These are phyloP conservation scores for Andrena bucephala DNA, from an alignment of 2,888 invertebrate species.

Conservation along the genomic window DNA sequence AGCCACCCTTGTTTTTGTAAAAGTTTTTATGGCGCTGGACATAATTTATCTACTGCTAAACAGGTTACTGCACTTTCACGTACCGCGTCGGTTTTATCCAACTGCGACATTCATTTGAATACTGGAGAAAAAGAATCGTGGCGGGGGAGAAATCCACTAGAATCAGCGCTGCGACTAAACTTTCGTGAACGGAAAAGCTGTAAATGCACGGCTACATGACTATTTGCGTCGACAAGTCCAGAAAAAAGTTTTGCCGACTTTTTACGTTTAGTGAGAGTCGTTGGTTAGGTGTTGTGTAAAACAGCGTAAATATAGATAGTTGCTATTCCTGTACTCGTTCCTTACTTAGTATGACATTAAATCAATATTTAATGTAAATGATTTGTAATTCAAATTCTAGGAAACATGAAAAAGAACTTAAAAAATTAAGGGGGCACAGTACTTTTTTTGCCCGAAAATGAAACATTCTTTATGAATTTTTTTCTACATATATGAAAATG, in stretches of 20 bases:
- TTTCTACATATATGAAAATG: no score
- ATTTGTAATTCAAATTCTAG: no score
- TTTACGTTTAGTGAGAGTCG: not conserved
- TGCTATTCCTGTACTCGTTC: no score
- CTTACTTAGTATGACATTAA: no score
- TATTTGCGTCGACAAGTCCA: not conserved
- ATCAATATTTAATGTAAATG: no score
- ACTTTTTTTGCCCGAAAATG: no score
- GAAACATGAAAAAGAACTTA: no score
- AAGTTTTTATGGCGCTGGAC: constrained; percentile 73
- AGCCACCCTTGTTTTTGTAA: constrained; percentile 67
- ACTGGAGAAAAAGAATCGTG: constrained; percentile 1
- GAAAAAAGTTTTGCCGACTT: constrained; percentile 5
- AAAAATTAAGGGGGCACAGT: no score
- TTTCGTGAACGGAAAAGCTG: constrained; percentile 26
- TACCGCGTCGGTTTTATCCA: constrained; percentile 51
- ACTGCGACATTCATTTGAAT: constrained; percentile 78
- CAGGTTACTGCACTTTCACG: constrained; percentile 70
- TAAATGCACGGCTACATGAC: constrained; percentile 1
- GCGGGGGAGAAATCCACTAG: not conserved
- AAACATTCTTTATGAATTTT: no score
- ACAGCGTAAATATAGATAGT: no score
- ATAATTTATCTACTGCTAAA: constrained; percentile 75
- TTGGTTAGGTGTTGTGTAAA: no score
- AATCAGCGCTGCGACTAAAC: constrained; percentile 13